Evolutionary conservation across 2,888 invertebrate species (phyloP), one percentile per base, ranked within the genome.

Genomic region (Scrobipalpa atriplicella): DNA sequence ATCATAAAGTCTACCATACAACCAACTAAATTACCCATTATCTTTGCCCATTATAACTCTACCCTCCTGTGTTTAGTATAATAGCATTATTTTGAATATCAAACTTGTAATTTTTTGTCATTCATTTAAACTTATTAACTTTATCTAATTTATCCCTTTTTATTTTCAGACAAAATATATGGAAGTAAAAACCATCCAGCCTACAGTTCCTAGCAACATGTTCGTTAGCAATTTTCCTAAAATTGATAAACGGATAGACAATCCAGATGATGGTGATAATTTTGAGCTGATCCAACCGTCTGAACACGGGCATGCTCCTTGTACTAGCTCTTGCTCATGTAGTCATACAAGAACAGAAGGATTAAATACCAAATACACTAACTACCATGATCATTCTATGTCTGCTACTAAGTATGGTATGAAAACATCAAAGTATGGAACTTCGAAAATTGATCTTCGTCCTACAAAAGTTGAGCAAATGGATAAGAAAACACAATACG

Each of bases 271-370:
- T 18, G 72, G 68, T 29, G 71, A 74, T 64, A 80, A 74, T 56
- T 92, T 90, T 74, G 93, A 93, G 71, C 70, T 93, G 13, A 91
- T 93, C 64, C 90, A 93, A 71, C 92, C 93, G n/a, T 93, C 93
- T n/a, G 93, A 93, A 87, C 77, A 85, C n/a, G 83, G 81, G 65
- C 87, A 86, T 70, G 70, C 73, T 41, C 81, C 82, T 54, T 92
- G 92, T 65, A 85, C 89, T 63, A 84, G 84, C 11, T 93, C 92
- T 18, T 93, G 93, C 73, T 87, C 93, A 1, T 93, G 93, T 67
- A 92, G 90, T 66, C 85, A 92, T 67, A 88, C 87, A 38, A 87
- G 91, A 81, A 93, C 93, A 0, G 93, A 94, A 79, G 83, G 79
- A 8, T 75, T 92, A 39, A 87, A 90, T 73, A 89, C 88, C 6